Conservation (phyloP, 2,888 invertebrate genomes). For the Heliconius ismenius region DNA sequence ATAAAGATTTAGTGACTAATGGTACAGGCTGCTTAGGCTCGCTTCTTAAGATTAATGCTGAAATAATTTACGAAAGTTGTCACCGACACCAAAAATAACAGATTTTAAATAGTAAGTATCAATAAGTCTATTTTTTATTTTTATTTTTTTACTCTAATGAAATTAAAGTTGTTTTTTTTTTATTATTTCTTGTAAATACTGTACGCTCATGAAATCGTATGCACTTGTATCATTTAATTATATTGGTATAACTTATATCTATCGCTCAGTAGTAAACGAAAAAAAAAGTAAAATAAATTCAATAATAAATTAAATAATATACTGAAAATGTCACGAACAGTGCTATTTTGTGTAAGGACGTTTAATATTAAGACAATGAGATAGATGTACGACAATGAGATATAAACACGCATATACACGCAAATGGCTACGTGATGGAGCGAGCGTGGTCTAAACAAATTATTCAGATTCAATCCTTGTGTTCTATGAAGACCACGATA, state of each 20-base stretch:
- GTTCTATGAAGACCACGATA: constrained; percentile 41
- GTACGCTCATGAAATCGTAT: no score
- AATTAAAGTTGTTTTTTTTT: no score
- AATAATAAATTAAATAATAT: no score
- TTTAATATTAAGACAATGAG: constrained; percentile 23
- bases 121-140: no score
- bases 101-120: no score
- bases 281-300: no score
- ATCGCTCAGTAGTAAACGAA: no score
- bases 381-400: constrained; percentile 8
- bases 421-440: constrained; percentile 39
- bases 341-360: neutral
- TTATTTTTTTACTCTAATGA: no score
- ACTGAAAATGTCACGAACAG: no score
- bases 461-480: constrained; percentile 42
- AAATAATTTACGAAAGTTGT: constrained; percentile 28
- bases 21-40: constrained; percentile 55
- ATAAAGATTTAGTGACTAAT: constrained; percentile 64
- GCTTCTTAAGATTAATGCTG: constrained; percentile 60
- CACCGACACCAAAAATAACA: neutral
- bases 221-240: no score
- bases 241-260: no score
- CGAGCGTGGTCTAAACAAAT: constrained; percentile 31
- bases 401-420: constrained; percentile 10
- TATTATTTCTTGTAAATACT: no score